Conservation (phyloP, 2,888 invertebrate species). For the Patella ulyssiponensis region DNA sequence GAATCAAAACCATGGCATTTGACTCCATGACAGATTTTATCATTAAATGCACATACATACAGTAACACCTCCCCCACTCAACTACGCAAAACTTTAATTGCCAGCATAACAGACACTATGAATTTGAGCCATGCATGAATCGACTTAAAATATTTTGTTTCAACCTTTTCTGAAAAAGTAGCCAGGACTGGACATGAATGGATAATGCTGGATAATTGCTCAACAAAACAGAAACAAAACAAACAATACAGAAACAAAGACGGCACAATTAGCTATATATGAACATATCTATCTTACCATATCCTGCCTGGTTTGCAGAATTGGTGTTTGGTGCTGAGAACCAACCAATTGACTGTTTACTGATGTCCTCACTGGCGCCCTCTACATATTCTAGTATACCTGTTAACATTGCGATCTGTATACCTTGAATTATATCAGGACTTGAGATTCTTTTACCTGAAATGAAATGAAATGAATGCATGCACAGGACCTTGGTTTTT, state of each 20-base stretch:
- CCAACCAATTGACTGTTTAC: conserved; percentile 44
- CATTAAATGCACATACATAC: no score
- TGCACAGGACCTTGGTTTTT: no score
- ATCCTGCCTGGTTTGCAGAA: conserved; percentile 13
- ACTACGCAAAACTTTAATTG: no score
- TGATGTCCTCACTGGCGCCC: conserved; percentile 49
- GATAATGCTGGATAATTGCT: background rate
- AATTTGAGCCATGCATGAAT: no score
- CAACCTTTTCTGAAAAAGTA: no score
- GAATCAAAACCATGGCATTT: no score
- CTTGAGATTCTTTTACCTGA: conserved; percentile 7
- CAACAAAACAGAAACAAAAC: background rate
- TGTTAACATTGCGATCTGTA: conserved; percentile 48
- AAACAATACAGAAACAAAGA: background rate
- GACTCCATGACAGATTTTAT: no score
- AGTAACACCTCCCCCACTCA: no score
- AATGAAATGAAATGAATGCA: background rate
- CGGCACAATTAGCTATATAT: no score
- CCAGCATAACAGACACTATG: no score
- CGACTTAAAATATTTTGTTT: no score
- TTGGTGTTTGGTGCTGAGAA: conserved; percentile 32
- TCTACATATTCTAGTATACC: conserved; percentile 47
- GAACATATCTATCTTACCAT: conserved; percentile 18
- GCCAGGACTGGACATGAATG: background rate
- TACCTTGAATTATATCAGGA: conserved; percentile 41